phyloP scores from a whole-genome alignment of 2,888 invertebrate species.

The Ormyrus pomaceus region DNA sequence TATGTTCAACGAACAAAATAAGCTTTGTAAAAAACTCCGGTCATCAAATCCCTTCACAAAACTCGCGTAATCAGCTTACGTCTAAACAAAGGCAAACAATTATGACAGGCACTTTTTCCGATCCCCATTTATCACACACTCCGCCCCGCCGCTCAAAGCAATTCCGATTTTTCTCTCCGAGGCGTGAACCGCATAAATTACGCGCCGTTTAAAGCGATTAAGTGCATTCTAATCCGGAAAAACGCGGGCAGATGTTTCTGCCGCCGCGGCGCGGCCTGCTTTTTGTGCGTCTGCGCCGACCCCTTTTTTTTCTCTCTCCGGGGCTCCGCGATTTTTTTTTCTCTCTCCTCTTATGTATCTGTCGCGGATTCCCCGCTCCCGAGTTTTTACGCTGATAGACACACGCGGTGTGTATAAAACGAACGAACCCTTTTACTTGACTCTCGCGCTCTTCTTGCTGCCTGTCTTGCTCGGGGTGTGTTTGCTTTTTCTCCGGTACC shows the following conservation, averaged over 20 bases:
- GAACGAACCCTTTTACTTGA: conserved; percentile 15
- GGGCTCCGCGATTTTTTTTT: not conserved
- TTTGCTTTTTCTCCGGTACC: no score
- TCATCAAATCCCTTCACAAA: no score
- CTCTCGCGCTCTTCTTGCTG: not conserved
- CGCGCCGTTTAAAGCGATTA: conserved; percentile 64
- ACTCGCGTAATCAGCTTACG: conserved; percentile 2
- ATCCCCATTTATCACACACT: not conserved
- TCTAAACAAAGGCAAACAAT: no score
- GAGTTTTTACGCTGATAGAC: conserved; percentile 31
- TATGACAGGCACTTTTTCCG: not conserved
- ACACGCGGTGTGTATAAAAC: conserved; percentile 2
- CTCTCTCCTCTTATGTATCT: not conserved
- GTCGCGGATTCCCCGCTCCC: not conserved
- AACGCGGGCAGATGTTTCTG: conserved; percentile 62
- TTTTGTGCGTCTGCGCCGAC: not conserved
- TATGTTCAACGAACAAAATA: no score
- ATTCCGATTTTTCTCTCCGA: conserved; percentile 28
- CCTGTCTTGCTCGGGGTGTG: no score
- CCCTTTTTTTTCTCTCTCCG: conserved; percentile 25
- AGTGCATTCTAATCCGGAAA: conserved; percentile 63
- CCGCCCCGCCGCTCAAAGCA: not conserved
- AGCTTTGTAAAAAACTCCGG: no score
- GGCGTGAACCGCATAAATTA: conserved; percentile 62
- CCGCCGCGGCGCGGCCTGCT: no score